Conservation (phyloP, 2,797 vertebrate genomes). For the Taeniopygia guttata region DNA sequence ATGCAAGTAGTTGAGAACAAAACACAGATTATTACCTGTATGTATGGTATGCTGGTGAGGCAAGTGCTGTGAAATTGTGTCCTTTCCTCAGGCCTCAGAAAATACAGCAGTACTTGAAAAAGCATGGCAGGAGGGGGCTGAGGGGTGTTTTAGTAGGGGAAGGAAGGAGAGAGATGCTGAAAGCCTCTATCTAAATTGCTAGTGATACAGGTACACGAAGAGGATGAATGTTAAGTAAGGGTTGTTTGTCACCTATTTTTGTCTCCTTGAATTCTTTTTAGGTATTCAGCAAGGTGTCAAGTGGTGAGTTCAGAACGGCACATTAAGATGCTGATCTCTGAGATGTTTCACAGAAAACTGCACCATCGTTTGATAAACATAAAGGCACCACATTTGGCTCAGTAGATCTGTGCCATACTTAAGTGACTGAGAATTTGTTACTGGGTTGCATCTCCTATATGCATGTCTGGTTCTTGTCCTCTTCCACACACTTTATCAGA, state of each 20-base stretch:
- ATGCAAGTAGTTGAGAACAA: background rate
- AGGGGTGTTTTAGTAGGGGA: background rate
- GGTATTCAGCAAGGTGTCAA: background rate
- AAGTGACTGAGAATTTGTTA: background rate
- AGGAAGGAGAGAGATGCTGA: background rate
- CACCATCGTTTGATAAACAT: background rate
- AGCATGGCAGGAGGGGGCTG: background rate
- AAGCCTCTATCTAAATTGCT: background rate
- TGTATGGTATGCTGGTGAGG: background rate
- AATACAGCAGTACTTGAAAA: background rate
- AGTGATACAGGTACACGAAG: background rate
- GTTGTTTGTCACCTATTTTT: background rate
- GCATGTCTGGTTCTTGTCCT: background rate
- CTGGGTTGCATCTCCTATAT: background rate
- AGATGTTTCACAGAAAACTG: background rate
- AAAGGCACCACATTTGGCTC: background rate
- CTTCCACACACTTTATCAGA: background rate
- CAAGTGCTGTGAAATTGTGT: background rate
- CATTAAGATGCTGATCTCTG: background rate
- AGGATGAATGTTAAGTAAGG: background rate
- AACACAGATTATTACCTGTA: background rate
- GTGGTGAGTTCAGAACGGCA: background rate
- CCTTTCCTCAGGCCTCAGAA: background rate
- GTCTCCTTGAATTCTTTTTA: background rate
- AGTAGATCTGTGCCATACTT: background rate